Base-by-base conservation (phyloP, 2,888 invertebrate genomes). In the Parasteatoda lunata region DNA sequence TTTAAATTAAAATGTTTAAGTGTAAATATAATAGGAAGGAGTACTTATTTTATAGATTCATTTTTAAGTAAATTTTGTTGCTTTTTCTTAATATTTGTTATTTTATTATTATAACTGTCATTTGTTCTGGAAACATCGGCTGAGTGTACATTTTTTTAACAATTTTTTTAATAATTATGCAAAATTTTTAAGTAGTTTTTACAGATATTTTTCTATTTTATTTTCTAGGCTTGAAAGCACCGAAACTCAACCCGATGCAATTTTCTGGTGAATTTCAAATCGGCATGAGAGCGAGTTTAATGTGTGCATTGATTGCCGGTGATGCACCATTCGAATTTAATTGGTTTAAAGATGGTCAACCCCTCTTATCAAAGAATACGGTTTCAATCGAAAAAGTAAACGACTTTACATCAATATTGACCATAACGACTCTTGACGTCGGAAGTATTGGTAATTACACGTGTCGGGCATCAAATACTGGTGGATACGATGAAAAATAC, bases 391-490 rank as follows among this genome's bases (percentile, higher is more conserved):
- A 45, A 13, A 77, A 15, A 4, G 7, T 76, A 0, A 72, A 77
- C 9, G 84, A 72, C 6, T 30, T 30, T 2, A 2, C 30, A 1
- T 30, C 30, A 30, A 2, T 30, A 3, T 45, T 84, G 66, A 49
- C 30, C 59, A 79, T 84, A 5, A 15, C 68, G 5, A 82, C 79
- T 47, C 52, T 89, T 9, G 82, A 80, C 2, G 51, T 73, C 3
- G 64, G 77, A 30, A 82, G 79, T 48, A 87, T 81, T 69, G 88
- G 88, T 4, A 79, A 80, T 9, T 88, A 89, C 64, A 77, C 84
- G 6, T 89, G 89, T 66, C 52, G 65, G 69, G 88, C 76, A 4
- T 59, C 68, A 11, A 89, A 89, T 65, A 54, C 70, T 9, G 69
- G 13, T 54, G 89, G 89, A n/a, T 65, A 64, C 8, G 88, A 88